A percentile compares a stretch with the other conserved stretches of the same genome.
Conservation (phyloP, 2,113 vertebrate species). For the Tragelaphus buxtoni region DNA sequence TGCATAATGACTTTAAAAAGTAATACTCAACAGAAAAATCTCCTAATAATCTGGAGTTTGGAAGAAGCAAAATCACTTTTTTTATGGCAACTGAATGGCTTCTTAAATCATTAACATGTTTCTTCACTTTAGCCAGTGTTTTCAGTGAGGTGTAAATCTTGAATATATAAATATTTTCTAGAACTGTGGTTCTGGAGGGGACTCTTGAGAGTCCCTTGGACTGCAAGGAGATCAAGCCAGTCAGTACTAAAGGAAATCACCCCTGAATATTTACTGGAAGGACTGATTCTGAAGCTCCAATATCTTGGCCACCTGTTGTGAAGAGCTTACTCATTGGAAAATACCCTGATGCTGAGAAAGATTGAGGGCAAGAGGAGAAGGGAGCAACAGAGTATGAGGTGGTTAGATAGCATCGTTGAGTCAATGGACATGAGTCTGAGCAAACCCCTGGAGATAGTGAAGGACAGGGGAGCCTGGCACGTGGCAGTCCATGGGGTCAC, state of each 20-base stretch:
- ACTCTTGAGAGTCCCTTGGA: background rate
- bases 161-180: background rate
- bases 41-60: conserved; percentile 50
- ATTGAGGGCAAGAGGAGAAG: background rate
- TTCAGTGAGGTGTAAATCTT: background rate
- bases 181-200: background rate
- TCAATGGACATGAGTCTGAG: background rate
- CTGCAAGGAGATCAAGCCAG: background rate
- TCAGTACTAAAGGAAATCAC: background rate
- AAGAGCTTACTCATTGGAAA: background rate
- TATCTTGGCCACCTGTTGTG: background rate
- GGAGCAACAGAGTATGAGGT: background rate
- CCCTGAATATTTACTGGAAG: background rate
- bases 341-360: background rate
- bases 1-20: conserved; percentile 49
- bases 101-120: conserved; percentile 51
- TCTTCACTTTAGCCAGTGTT: background rate
- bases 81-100: conserved; percentile 35
- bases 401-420: background rate
- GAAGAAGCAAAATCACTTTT: conserved; percentile 61
- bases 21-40: conserved; percentile 63
- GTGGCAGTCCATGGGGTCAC: background rate
- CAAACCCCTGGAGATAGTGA: background rate
- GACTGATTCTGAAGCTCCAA: background rate
- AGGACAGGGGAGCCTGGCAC: background rate